Evolutionary conservation across 2,888 invertebrate species (phyloP), one percentile per base, ranked within the genome.

Genomic region (Conistra vaccinii): DNA sequence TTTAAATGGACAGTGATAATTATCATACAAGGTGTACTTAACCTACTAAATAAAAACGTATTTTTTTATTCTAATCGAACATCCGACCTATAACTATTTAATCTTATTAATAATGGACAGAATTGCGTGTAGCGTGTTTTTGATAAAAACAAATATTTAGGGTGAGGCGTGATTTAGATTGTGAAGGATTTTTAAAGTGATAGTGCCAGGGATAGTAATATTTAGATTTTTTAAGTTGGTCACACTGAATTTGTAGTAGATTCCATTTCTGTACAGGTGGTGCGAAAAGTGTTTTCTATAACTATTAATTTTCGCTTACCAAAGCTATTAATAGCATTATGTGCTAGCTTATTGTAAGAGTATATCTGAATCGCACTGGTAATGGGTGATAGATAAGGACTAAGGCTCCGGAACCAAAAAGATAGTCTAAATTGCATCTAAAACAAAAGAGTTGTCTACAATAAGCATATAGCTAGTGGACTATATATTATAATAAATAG

Each of bases 61-160:
- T 90, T 85, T 85, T 88, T 89, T 85, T 85, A 80, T 86, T 90
- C 90, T 92, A 93, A 85, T 86, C 83, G 88, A 92, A 94, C 90
- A 90, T 93, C 91, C 90, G 88, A 91, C 91, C 92, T 94, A 93
- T 86, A 82, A 69, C 78, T 86, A 88, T 83, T 69, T 83, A 85
- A 86, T 86, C 95, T 95, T 95, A 95, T 80, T 85, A 90, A 91
- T 83, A 96, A 95, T 96, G 96, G 96, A 96, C 96, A 96, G 96
- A 95, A 93, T 96, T 95, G 96, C 96, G 92, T 95, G 94, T 95
- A 93, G 96, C 95, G 95, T 95, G 94, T 92, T 86, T 88, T 79
- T 89, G 89, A 90, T 91, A 87, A 88, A 90, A 87, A 85, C 86
- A 91, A 84, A 85, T 80, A 81, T 87, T 85, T 87, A 89, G 91